Evolutionary conservation across 2,888 invertebrate genomes (phyloP), one percentile per base, ranked within the genome.

Genomic region (Poecilus cupreus): DNA sequence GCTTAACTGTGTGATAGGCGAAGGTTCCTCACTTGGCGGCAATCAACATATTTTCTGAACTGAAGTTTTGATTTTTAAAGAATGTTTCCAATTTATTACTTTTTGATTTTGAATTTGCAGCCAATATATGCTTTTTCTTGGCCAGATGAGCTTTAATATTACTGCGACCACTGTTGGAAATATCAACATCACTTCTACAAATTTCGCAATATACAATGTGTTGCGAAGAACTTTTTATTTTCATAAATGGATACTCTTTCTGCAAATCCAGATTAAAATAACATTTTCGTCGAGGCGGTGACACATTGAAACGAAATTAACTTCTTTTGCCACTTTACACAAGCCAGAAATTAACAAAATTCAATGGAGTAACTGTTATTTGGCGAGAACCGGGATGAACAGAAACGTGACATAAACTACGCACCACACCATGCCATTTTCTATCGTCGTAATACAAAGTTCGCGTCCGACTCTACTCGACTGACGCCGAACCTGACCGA

Each of bases 131-230:
- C 57, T 57, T 57, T 20, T 57, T 57, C 26, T 57, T 57, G 22
- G 57, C 11, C 57, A 57, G 26, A 57, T 57, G 57, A 24, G 57
- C 26, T 24, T 57, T 57, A 57, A 57, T 13, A 57, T 57, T 57
- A 24, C 57, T 57, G 57, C 57, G 8, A 57, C 57, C 57, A 24
- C 57, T 57, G 57, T 57, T 57, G 22, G 16, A 57, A 57, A 57
- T 57, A 57, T 57, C 57, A 13, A 51, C 54, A 57, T 57, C 22
- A 24, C 57, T 57, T 57, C 26, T 57, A 57, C 57, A 57, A 57
- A 57, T 57, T 57, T 57, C 57, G 26, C 57, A 57, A 57, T 57
- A 57, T 24, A 57, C 22, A 57, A 24, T 57, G 11, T 57, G 26
- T 57, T 24, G 22, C 57, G 4, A 4, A 57, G 57, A 46, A 46